phyloP scores from a whole-genome alignment of 2,888 invertebrate species.

The Parelbella ahira region DNA sequence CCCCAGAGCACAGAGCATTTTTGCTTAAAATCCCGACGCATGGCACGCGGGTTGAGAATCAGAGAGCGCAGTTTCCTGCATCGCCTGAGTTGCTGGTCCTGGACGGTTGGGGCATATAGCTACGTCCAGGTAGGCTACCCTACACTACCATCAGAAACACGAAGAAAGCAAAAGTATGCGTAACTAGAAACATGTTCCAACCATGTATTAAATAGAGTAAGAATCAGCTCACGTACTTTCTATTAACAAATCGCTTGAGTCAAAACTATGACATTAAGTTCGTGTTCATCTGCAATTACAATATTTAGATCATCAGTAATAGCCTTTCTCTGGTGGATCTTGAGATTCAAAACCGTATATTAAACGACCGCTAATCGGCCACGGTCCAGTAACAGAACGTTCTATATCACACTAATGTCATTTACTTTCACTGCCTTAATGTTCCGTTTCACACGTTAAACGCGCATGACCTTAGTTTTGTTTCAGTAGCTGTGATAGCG shows the following conservation, averaged over 20 bases:
- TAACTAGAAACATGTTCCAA: too few relatives aligned
- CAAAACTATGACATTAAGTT: slow-evolving; percentile 12
- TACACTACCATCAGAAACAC: too few relatives aligned
- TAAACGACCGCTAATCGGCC: slow-evolving; percentile 47
- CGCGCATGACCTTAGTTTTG: slow-evolving; percentile 1
- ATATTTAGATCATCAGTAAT: slow-evolving; percentile 24
- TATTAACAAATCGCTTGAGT: slow-evolving; percentile 10
- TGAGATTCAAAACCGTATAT: slow-evolving; percentile 52
- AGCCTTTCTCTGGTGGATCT: slow-evolving; percentile 42
- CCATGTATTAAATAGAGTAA: too few relatives aligned
- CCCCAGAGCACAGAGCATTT: too few relatives aligned
- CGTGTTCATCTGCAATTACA: slow-evolving; percentile 20
- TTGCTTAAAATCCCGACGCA: too few relatives aligned
- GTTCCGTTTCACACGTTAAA: slow-evolving; percentile 7
- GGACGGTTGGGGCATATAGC: too few relatives aligned
- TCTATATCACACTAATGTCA: slow-evolving; percentile 33
- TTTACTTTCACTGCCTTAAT: slow-evolving; percentile 43
- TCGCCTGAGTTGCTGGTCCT: too few relatives aligned
- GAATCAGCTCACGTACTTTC: slow-evolving; percentile 16
- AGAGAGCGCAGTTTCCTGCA: too few relatives aligned
- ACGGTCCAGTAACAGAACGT: slow-evolving; percentile 46
- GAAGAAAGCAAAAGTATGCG: too few relatives aligned
- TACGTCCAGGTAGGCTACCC: too few relatives aligned
- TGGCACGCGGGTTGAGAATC: too few relatives aligned
- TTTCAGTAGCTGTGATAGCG: too few relatives aligned